Conservation (phyloP, 2,113 vertebrate species). For the Brachirus orientalis region DNA sequence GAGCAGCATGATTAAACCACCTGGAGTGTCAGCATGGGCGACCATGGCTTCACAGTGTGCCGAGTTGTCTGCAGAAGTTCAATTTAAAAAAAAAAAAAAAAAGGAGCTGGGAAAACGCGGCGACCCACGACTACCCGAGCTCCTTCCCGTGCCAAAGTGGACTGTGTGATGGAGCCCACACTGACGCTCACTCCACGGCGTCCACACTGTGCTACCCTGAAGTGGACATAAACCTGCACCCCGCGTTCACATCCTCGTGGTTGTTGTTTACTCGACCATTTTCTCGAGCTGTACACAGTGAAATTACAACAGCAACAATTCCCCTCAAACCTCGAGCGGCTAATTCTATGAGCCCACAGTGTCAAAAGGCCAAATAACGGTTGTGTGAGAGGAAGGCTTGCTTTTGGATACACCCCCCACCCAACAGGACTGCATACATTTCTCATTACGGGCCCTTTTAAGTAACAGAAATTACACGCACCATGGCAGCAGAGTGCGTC, state of each 20-base stretch:
- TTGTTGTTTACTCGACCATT: conserved; percentile 38
- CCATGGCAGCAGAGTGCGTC: conserved; percentile 18
- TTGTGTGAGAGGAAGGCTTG: conserved; percentile 58
- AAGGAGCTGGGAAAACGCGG: too few species aligned
- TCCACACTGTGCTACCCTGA: conserved; percentile 33
- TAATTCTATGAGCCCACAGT: conserved; percentile 42
- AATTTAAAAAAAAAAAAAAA: too few species aligned
- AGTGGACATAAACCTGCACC: conserved; percentile 32
- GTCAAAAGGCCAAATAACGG: conserved; percentile 74
- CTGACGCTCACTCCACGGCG: conserved; percentile 46
- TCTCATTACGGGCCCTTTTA: conserved; percentile 20
- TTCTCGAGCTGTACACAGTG: conserved; percentile 24
- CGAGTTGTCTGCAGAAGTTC: conserved; percentile 45
- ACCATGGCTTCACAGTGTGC: conserved; percentile 64
- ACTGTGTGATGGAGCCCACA: conserved; percentile 36
- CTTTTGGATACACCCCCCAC: conserved; percentile 58
- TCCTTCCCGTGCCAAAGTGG: conserved; percentile 31
- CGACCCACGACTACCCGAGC: conserved; percentile 11
- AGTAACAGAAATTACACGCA: conserved; percentile 44
- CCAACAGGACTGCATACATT: conserved; percentile 44
- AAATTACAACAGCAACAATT: conserved; percentile 28
- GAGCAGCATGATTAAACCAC: conserved; percentile 77
- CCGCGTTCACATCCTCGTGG: conserved; percentile 2
- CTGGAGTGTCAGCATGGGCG: conserved; percentile 73
- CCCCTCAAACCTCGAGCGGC: too few species aligned